Conservation (phyloP, 2,797 vertebrate genomes). For the Leptodactylus fallax region DNA sequence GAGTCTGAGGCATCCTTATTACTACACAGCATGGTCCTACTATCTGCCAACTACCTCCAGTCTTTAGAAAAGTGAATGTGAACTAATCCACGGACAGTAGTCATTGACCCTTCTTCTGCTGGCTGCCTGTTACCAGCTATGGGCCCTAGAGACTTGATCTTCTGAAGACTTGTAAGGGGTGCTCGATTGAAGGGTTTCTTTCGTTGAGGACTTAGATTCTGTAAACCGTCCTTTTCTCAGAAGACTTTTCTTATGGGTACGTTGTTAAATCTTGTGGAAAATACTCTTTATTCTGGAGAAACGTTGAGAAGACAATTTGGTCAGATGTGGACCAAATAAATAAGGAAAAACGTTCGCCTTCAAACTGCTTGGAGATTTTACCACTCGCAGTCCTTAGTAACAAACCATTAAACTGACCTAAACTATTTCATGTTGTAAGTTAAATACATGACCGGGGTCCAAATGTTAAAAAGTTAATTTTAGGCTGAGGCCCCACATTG, state of each 20-base stretch:
- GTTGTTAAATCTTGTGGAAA: neutral
- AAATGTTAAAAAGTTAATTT: too few relatives aligned
- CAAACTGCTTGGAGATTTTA: neutral
- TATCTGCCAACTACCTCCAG: constrained; percentile 81
- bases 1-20: constrained; percentile 87
- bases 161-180: neutral
- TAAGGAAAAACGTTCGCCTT: neutral
- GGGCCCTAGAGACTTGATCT: neutral
- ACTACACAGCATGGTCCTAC: constrained; percentile 87
- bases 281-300: neutral
- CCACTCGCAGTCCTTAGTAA: neutral
- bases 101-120: neutral
- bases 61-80: constrained; percentile 63
- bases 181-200: neutral
- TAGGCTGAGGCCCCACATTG: too few relatives aligned
- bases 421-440: neutral
- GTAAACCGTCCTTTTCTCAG: neutral
- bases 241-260: neutral
- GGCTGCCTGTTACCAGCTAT: neutral
- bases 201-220: neutral
- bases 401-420: neutral
- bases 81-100: neutral
- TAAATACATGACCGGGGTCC: too few relatives aligned
- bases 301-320: neutral
- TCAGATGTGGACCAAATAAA: constrained; percentile 7